phyloP scores from a whole-genome alignment of 1,140 invertebrate species.

The Wasmannia auropunctata region DNA sequence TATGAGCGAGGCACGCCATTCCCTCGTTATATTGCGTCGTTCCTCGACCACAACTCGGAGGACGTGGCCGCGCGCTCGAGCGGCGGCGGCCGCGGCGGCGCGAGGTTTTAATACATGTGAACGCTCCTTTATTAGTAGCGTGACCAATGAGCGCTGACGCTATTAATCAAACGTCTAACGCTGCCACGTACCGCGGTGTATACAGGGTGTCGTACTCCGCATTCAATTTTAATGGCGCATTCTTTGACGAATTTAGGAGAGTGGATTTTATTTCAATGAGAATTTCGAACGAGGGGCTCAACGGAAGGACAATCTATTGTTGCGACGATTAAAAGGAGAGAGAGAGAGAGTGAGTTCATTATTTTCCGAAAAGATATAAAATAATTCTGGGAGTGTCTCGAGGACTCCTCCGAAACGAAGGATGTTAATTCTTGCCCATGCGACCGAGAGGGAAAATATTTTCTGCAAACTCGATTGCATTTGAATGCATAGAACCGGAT shows the following conservation, averaged over 20 bases:
- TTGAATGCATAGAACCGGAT: not conserved
- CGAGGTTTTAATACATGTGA: slow-evolving; percentile 83
- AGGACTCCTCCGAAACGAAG: not conserved
- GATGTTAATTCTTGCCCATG: not conserved
- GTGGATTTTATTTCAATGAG: not conserved
- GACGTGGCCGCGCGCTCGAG: slow-evolving; percentile 43
- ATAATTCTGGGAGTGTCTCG: too few species aligned
- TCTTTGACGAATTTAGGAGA: slow-evolving; percentile 9
- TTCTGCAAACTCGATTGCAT: not conserved
- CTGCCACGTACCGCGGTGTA: slow-evolving; percentile 23
- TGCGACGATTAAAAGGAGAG: not conserved
- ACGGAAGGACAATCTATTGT: not conserved
- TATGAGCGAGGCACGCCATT: slow-evolving; percentile 83
- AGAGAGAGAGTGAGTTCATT: too few species aligned
- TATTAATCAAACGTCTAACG: slow-evolving; percentile 84
- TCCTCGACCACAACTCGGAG: slow-evolving; percentile 57
- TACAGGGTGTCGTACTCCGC: slow-evolving; percentile 28
- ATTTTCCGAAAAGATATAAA: not conserved
- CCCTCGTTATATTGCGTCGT: slow-evolving; percentile 82
- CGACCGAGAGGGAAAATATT: not conserved
- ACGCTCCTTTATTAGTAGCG: slow-evolving; percentile 85
- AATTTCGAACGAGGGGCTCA: not conserved
- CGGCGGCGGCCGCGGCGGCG: slow-evolving; percentile 76
- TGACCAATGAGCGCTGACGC: slow-evolving; percentile 83
- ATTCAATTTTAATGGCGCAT: slow-evolving; percentile 34